phyloP scores from a whole-genome alignment of 2,113 vertebrate genomes.

The Hiodon alosoides region DNA sequence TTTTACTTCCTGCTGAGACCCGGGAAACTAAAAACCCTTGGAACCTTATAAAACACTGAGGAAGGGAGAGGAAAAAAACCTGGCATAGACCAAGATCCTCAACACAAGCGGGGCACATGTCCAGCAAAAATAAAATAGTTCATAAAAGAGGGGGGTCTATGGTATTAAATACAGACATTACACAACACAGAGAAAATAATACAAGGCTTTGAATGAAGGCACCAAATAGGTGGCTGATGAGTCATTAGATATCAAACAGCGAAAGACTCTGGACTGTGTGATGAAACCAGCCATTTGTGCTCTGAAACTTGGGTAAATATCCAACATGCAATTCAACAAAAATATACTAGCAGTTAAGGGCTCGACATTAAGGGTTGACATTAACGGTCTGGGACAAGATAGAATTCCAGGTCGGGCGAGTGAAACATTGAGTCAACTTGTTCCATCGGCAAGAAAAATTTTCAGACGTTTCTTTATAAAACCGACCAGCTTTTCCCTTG shows the following conservation, averaged over 20 bases:
- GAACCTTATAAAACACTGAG: slow-evolving; percentile 3
- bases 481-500: too few relatives aligned
- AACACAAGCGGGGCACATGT: background rate
- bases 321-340: too few relatives aligned
- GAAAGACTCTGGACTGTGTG: background rate
- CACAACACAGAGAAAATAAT: background rate
- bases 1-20: slow-evolving; percentile 22
- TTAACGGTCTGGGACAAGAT: too few relatives aligned
- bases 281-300: too few relatives aligned
- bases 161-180: background rate
- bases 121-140: background rate
- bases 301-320: too few relatives aligned
- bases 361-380: too few relatives aligned
- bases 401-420: too few relatives aligned
- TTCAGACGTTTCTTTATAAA: too few relatives aligned
- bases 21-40: slow-evolving; percentile 18
- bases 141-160: background rate
- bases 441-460: too few relatives aligned
- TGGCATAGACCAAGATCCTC: background rate
- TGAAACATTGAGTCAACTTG: too few relatives aligned
- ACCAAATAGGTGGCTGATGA: too few relatives aligned
- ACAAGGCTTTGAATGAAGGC: background rate
- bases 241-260: background rate
- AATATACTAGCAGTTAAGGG: too few relatives aligned
- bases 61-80: background rate